Base-by-base conservation (phyloP, 2,797 vertebrate species). In the Argentina silus region DNA sequence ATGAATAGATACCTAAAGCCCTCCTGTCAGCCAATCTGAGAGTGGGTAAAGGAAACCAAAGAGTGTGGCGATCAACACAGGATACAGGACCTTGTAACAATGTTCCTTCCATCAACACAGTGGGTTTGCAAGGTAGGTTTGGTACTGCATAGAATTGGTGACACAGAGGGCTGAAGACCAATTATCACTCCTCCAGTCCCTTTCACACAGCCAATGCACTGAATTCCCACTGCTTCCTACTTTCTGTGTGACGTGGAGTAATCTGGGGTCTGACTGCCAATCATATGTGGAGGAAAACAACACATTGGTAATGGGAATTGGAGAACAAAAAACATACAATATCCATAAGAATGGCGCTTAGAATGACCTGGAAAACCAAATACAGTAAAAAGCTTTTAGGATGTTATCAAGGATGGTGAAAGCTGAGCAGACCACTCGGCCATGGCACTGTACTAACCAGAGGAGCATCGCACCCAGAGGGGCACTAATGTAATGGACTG, bases 21-120 rank as follows among this genome's bases (percentile, higher is more conserved):
- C 27, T 59, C n/a, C 23, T 27, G 27, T 60, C 57, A 23, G 57
- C 10, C 57, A 60, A 60, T 3, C 64, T 6, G 47, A 36, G 47
- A 48, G n/a, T 27, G 27, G 50, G 11, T 51, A 50, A 47, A 59
- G 57, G 23, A 47, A 43, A 68, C 66, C 70, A 83, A 79, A 83
- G 79, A 63, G 78, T 85, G 79, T 89, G 82, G 12, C 21, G 21
- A 7, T 10, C 23, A 6, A 21, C 65, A 23, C 10, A 60, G 59
- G 12, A 36, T 60, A 47, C 14, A n/a, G 19, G 45, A 36, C 7
- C 6, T 14, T 51, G 65, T 3, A 7, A 67, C 65, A 51, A 10
- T 27, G 48, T 47, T 27, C 65, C 47, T 23, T 6, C 14, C n/a
- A 47, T 67, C 23, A 50, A 67, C 65, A 51, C 65, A 21, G 51